These are phyloP conservation scores for Limnothrissa miodon DNA, from an alignment of 2,113 vertebrate species.

Conservation along the genomic window DNA sequence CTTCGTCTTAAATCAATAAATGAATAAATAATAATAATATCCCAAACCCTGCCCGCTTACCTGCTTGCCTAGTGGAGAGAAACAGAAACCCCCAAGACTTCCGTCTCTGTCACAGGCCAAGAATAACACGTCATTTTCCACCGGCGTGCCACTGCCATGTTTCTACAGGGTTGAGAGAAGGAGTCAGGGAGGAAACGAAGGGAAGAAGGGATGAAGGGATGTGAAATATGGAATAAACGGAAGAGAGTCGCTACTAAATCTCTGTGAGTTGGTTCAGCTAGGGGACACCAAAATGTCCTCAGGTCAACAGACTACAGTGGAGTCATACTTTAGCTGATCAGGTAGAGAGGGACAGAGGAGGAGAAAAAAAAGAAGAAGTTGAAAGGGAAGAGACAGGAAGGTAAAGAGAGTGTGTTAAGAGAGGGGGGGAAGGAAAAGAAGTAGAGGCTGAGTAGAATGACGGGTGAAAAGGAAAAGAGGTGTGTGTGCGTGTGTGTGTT, in stretches of 20 bases:
- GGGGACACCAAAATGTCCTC: constrained; percentile 39
- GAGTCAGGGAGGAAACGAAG: no score
- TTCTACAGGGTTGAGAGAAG: constrained; percentile 21
- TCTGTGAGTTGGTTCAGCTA: constrained; percentile 35
- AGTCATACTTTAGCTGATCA: background rate
- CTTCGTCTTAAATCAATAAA: no score
- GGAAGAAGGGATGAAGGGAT: background rate
- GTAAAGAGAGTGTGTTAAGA: no score
- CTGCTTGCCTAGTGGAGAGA: constrained; percentile 6
- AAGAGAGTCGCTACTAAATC: constrained; percentile 41
- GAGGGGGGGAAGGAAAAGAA: no score
- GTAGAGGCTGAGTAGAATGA: no score
- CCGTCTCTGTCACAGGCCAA: constrained; percentile 29
- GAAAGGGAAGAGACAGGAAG: background rate
- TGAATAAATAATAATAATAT: no score
- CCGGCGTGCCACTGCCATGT: constrained; percentile 28
- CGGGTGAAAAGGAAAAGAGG: no score
- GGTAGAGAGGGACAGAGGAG: background rate
- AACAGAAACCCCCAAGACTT: constrained; percentile 31
- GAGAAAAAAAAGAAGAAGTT: background rate
- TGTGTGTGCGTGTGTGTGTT: background rate
- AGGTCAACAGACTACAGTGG: background rate
- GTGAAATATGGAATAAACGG: constrained; percentile 32
- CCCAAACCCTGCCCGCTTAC: no score
- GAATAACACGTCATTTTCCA: constrained; percentile 39